Evolutionary conservation across 1,140 invertebrate genomes (phyloP).

Genomic region (Brachionus paranguensis): DNA sequence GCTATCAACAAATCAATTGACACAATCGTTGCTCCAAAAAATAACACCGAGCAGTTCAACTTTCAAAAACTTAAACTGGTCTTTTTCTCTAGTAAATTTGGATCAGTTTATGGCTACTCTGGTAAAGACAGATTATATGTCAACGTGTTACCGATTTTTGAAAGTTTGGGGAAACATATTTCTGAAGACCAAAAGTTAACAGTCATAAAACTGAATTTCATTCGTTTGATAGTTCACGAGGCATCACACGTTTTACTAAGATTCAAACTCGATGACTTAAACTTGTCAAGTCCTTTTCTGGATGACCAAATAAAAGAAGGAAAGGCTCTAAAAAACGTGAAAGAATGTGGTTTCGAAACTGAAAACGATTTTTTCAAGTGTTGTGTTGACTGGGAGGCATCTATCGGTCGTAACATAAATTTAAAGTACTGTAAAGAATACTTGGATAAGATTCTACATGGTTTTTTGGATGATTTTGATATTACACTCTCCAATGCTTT

Average conservation of each 20-base stretch:
- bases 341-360: slow-evolving; percentile 3
- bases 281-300: background rate
- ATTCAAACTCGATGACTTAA: background rate
- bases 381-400: background rate
- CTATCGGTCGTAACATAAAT: background rate
- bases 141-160: background rate
- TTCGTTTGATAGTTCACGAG: background rate
- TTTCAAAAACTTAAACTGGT: background rate
- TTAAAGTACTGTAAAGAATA: background rate
- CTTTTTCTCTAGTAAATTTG: background rate
- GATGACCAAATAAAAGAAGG: background rate
- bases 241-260: background rate
- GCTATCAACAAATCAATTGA: background rate
- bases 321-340: background rate
- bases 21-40: background rate
- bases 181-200: background rate
- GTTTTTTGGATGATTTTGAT: background rate
- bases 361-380: background rate
- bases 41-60: background rate
- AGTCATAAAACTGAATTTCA: background rate
- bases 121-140: background rate
- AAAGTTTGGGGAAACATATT: background rate
- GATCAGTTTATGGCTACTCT: background rate
- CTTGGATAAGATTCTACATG: background rate
- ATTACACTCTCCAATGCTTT: background rate